Conservation (phyloP, 1,140 invertebrate species). For the Potamilus streckersoni region DNA sequence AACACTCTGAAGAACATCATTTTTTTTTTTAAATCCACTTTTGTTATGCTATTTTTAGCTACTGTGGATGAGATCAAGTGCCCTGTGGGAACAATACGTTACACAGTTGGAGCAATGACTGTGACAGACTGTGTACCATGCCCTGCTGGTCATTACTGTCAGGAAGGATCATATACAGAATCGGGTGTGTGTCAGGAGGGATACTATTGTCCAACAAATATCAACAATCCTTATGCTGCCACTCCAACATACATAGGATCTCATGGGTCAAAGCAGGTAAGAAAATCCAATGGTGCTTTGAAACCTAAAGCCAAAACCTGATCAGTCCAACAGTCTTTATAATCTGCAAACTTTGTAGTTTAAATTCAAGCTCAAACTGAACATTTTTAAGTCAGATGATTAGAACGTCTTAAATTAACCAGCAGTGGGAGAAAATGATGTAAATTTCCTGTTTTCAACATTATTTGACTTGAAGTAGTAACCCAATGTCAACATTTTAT, state of each 20-base stretch:
- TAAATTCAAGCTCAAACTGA: too few relatives aligned
- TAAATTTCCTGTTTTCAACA: too few relatives aligned
- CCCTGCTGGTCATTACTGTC: slow-evolving; percentile 59
- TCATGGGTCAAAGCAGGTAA: slow-evolving; percentile 56
- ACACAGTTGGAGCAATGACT: slow-evolving; percentile 40
- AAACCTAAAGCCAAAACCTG: too few relatives aligned
- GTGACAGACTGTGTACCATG: slow-evolving; percentile 58
- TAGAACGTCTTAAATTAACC: too few relatives aligned
- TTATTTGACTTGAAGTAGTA: too few relatives aligned
- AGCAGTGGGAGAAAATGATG: too few relatives aligned
- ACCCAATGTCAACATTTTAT: too few relatives aligned
- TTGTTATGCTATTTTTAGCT: slow-evolving; percentile 32
- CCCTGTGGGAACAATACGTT: slow-evolving; percentile 60
- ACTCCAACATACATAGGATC: slow-evolving; percentile 54
- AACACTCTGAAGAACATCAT: too few relatives aligned
- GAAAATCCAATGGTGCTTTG: neutral
- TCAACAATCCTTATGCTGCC: slow-evolving; percentile 53
- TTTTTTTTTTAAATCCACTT: too few relatives aligned
- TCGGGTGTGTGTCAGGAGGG: slow-evolving; percentile 53
- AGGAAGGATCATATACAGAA: slow-evolving; percentile 44
- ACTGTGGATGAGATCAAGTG: slow-evolving; percentile 60
- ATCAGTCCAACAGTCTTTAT: too few relatives aligned
- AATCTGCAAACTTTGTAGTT: too few relatives aligned
- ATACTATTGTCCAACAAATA: slow-evolving; percentile 60
- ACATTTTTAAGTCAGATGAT: too few relatives aligned